Conservation (phyloP, 2,888 invertebrate species). For the Papilio demoleus region DNA sequence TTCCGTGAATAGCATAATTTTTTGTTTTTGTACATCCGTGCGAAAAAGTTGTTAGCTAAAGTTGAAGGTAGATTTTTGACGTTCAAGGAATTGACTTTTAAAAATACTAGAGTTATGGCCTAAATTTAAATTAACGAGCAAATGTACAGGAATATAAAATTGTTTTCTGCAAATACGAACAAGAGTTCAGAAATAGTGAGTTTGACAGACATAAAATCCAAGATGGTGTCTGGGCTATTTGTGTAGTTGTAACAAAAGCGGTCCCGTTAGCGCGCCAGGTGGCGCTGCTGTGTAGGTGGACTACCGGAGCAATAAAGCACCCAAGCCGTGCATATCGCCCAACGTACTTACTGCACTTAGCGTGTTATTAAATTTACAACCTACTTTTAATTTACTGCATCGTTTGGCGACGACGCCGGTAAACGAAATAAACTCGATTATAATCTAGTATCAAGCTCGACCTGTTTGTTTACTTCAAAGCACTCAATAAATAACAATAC, state of each 20-base stretch:
- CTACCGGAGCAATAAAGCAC: constrained; percentile 35
- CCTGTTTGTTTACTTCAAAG: constrained; percentile 12
- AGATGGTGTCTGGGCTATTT: constrained; percentile 25
- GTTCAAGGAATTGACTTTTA: background rate
- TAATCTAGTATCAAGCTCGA: constrained; percentile 9
- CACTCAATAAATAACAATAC: background rate
- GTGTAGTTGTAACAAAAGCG: constrained; percentile 8
- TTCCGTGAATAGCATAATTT: constrained; percentile 20
- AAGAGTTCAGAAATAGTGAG: background rate
- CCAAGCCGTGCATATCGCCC: constrained; percentile 22
- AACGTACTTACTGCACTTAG: constrained; percentile 37
- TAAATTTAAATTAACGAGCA: background rate
- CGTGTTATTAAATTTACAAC: constrained; percentile 41
- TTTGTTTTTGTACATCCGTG: constrained; percentile 1
- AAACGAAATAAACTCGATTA: constrained; percentile 31
- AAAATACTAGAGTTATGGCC: background rate
- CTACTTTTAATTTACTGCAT: constrained; percentile 39
- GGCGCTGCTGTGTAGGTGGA: constrained; percentile 33
- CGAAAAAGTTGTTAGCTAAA: background rate
- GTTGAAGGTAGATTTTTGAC: background rate
- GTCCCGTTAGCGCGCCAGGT: constrained; percentile 38
- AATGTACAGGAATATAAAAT: too few relatives aligned
- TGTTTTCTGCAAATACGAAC: background rate
- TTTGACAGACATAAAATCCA: constrained; percentile 12
- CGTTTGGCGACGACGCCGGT: constrained; percentile 32